Conservation (phyloP, 2,888 invertebrate species). For the Drosophila austrosaltans region DNA sequence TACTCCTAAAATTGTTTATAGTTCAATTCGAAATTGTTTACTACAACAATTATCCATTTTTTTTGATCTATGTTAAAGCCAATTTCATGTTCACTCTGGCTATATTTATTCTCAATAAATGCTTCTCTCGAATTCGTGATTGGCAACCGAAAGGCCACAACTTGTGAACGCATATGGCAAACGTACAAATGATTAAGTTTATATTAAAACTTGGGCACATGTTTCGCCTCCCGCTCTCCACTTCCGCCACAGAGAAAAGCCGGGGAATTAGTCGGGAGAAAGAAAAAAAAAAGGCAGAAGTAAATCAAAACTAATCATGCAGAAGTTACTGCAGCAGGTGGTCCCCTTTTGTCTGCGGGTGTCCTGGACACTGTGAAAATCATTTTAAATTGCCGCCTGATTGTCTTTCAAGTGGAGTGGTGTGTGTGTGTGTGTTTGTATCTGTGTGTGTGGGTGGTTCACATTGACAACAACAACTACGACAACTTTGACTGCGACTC, state of each 20-base stretch:
- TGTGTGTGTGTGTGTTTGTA: slow-evolving; percentile 15
- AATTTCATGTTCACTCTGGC: too few relatives aligned
- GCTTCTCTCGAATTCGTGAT: background rate
- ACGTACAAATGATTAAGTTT: slow-evolving; percentile 40
- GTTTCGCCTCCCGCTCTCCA: background rate
- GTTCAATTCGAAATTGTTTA: too few relatives aligned
- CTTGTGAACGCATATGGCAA: slow-evolving; percentile 40
- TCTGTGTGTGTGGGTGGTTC: slow-evolving; percentile 15
- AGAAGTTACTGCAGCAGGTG: slow-evolving; percentile 69
- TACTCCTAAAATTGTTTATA: too few relatives aligned
- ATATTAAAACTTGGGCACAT: slow-evolving; percentile 42
- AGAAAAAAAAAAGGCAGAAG: slow-evolving; percentile 61
- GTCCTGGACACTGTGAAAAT: slow-evolving; percentile 68
- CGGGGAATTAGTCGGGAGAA: slow-evolving; percentile 53
- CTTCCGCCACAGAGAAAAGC: slow-evolving; percentile 46
- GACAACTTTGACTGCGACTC: slow-evolving; percentile 52
- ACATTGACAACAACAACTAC: slow-evolving; percentile 52
- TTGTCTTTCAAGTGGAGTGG: slow-evolving; percentile 71
- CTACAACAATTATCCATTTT: too few relatives aligned
- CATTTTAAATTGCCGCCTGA: slow-evolving; percentile 76
- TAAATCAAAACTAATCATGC: slow-evolving; percentile 79
- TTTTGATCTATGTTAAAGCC: too few relatives aligned
- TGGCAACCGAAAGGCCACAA: slow-evolving; percentile 7
- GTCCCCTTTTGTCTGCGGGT: slow-evolving; percentile 10
- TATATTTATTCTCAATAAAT: background rate